Evolutionary conservation across 2,113 vertebrate genomes (phyloP).

Genomic region (Illadopsis cleaveri): DNA sequence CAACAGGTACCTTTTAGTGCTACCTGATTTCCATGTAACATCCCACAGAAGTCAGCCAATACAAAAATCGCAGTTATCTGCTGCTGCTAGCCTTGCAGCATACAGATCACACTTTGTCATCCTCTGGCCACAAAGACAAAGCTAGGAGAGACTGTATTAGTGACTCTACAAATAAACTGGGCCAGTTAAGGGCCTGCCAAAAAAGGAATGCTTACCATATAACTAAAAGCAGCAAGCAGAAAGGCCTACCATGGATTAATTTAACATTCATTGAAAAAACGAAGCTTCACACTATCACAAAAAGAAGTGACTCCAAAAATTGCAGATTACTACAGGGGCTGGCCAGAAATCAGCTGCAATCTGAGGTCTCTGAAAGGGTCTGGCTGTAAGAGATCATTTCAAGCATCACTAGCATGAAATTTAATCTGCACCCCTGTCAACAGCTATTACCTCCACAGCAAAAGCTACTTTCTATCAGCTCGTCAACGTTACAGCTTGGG

Average conservation of each 20-base stretch:
- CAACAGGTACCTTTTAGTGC: not conserved
- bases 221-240: not conserved
- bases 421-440: not conserved
- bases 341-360: not conserved
- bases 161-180: not conserved
- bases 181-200: not conserved
- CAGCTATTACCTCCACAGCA: not conserved
- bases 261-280: not conserved
- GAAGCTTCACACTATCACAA: not conserved
- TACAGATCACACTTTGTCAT: not conserved
- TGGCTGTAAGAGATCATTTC: not conserved
- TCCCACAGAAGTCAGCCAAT: not conserved
- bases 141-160: rapidly evolving
- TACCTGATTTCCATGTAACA: not conserved
- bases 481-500: not conserved
- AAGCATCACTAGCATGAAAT: not conserved
- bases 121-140: not conserved
- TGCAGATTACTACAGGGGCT: not conserved
- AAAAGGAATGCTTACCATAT: not conserved
- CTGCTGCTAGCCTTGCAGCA: not conserved
- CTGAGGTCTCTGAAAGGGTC: not conserved
- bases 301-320: not conserved
- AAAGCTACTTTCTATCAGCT: not conserved
- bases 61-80: not conserved
- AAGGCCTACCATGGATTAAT: not conserved